Evolutionary conservation across 2,113 vertebrate genomes (phyloP), one percentile per base, ranked within the genome.

Genomic region (Proterorhinus semilunaris): DNA sequence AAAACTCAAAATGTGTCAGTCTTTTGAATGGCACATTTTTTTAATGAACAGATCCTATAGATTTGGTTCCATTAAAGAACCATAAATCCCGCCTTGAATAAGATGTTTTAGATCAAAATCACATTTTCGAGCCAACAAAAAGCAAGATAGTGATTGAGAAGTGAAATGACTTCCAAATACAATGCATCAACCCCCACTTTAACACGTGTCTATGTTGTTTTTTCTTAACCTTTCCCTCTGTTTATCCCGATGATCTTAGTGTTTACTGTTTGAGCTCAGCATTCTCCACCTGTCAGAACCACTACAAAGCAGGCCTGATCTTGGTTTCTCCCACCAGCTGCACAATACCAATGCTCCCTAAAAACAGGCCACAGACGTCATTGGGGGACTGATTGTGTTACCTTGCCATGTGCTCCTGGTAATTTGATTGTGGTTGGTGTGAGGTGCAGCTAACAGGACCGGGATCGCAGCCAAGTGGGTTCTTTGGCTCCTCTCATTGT

Each of bases 321-420:
- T 82, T 66, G 64, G 62, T 43, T 71, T 72, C 64, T 77, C 51
- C 68, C 59, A 68, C 75, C 76, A 64, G 68, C 77, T 78, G 77
- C 66, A 72, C 65, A 77, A 36, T 45, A 65, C 70, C 46, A 67
- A 77, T 71, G 76, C 63, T 70, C 68, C 53, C 69, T 44, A 72
- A 61, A 76, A 75, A 82, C 68, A 67, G 43, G 67, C 69, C 68
- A 66, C 62, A 68, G 73, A 72, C 79, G 62, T 63, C 83, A 63
- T 71, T 9, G 53, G 75, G 80, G 79, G 78, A 77, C 66, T 79
- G 79, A 84, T 80, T 84, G 82, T 86, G 83, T 83, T 81, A 77
- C 82, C 77, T 73, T 72, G 73, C 69, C 69, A 54, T 75, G 71
- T 79, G 78, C 81, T 75, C 57, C 72, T 74, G 17, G 76, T 83